phyloP scores from a whole-genome alignment of 2,797 vertebrate species.

The Taenioides sp. region DNA sequence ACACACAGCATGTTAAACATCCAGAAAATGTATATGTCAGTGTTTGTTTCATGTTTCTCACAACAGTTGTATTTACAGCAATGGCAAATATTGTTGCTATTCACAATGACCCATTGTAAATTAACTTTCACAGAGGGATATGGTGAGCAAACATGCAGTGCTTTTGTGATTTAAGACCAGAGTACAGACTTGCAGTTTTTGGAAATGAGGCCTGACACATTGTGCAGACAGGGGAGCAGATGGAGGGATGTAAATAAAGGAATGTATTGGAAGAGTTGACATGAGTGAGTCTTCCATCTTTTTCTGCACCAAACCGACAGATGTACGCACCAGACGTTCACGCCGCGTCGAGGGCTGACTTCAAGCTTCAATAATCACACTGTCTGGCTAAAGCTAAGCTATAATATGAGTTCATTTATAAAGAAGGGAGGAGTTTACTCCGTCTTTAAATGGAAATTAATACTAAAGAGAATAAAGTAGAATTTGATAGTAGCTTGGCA shows the following conservation, averaged over 20 bases:
- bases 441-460: neutral
- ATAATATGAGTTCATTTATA: conserved; percentile 5
- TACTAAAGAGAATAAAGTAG: neutral
- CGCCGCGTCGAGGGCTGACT: neutral
- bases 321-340: conserved; percentile 5
- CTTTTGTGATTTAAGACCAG: conserved; percentile 13
- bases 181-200: conserved; percentile 37
- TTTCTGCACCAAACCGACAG: conserved; percentile 10
- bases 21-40: conserved; percentile 31
- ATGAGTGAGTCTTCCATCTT: conserved; percentile 35
- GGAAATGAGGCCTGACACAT: conserved; percentile 49
- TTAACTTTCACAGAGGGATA: conserved; percentile 16
- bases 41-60: conserved; percentile 46
- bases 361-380: conserved; percentile 9
- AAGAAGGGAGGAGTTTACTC: neutral
- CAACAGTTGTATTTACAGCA: conserved; percentile 25
- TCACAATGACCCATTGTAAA: conserved; percentile 5
- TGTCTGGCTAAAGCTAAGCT: neutral
- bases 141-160: conserved; percentile 11
- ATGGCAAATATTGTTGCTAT: conserved; percentile 9
- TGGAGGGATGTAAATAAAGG: conserved; percentile 81
- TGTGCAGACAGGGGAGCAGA: conserved; percentile 49
- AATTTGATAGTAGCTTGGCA: neutral
- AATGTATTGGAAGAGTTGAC: conserved; percentile 63
- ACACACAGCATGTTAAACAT: conserved; percentile 49